A percentile compares a stretch with the other conserved stretches of the same genome.
Conservation (phyloP, 1,140 invertebrate species). For the Drosophila nebulosa region DNA sequence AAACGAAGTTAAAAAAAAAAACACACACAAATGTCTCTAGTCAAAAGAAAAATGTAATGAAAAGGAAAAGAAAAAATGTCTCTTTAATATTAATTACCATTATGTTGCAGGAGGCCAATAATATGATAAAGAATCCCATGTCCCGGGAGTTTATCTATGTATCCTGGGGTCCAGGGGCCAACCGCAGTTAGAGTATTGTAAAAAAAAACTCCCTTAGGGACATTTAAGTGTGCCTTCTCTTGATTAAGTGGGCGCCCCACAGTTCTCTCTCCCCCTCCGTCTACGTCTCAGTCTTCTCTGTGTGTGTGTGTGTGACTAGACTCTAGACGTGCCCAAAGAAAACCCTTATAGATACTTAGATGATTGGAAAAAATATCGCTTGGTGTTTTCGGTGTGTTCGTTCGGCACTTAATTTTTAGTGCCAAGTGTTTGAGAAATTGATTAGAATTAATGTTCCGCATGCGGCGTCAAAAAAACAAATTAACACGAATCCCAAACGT, state of each 20-base stretch:
- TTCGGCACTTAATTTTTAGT: conserved; percentile 61
- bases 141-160: conserved; percentile 6
- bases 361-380: not conserved
- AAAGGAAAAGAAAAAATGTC: not conserved
- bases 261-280: conserved; percentile 3
- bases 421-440: conserved; percentile 61
- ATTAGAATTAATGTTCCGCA: conserved; percentile 73
- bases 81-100: conserved; percentile 59
- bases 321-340: conserved; percentile 26
- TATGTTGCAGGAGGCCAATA: conserved; percentile 41
- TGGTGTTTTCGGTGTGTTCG: not conserved
- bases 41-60: not conserved
- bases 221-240: conserved; percentile 20
- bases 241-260: conserved; percentile 75
- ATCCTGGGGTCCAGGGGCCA: conserved; percentile 1
- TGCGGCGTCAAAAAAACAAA: conserved; percentile 51
- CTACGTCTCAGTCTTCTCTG: not conserved
- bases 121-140: not conserved
- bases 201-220: conserved; percentile 29
- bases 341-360: not conserved
- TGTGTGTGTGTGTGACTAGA: too few relatives aligned
- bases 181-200: not conserved
- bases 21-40: not conserved
- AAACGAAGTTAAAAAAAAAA: not conserved
- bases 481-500: conserved; percentile 25